A percentile compares a stretch with the other conserved stretches of the same genome.
phyloP scores from a whole-genome alignment of 2,888 invertebrate species.

The Listrodromus nycthemerus region DNA sequence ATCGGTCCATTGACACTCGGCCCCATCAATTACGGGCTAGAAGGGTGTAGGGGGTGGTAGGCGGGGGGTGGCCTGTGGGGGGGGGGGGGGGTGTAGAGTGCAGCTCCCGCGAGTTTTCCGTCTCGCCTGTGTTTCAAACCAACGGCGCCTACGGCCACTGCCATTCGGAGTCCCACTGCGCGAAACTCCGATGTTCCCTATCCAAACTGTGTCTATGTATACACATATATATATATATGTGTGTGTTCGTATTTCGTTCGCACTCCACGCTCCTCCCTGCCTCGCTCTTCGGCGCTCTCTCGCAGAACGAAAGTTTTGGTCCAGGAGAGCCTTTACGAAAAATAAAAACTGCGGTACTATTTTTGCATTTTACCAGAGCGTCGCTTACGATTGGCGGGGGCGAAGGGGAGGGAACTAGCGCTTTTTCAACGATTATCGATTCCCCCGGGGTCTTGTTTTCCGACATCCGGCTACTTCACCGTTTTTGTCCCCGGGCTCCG shows the following conservation, averaged over 20 bases:
- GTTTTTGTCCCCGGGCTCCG: conserved; percentile 8
- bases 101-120: conserved; percentile 44
- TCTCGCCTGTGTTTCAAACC: conserved; percentile 65
- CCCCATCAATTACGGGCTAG: conserved; percentile 76
- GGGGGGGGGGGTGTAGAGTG: neutral
- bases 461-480: conserved; percentile 42
- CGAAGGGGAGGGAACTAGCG: conserved; percentile 12
- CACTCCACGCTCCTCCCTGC: neutral
- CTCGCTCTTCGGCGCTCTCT: conserved; percentile 4
- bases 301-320: conserved; percentile 49
- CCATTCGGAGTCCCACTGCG: conserved; percentile 64
- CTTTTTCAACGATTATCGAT: conserved; percentile 63
- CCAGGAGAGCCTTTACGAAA: conserved; percentile 47
- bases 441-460: conserved; percentile 55
- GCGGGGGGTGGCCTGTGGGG: neutral
- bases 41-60: conserved; percentile 7
- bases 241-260: conserved; percentile 1
- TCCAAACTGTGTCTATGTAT: conserved; percentile 4
- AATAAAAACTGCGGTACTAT: conserved; percentile 51
- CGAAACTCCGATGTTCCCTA: conserved; percentile 57
- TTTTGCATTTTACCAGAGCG: conserved; percentile 59
- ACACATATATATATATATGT: neutral
- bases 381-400: neutral
- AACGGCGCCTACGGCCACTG: conserved; percentile 69
- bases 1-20: conserved; percentile 77